phyloP scores from a whole-genome alignment of 1,140 invertebrate species.

The Lineus longissimus region DNA sequence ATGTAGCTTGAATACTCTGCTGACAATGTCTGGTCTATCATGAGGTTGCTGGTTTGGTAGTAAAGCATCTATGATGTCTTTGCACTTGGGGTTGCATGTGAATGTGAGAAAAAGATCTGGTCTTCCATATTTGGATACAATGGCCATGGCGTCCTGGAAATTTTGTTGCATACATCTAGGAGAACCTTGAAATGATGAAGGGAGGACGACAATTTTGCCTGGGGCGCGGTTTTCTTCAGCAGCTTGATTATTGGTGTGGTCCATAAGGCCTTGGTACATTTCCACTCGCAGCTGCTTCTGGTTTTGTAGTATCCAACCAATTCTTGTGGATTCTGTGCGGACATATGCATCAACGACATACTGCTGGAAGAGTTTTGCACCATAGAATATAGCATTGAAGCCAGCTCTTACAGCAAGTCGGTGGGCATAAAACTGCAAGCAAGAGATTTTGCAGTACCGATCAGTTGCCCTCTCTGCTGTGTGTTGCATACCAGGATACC shows the following conservation, averaged over 20 bases:
- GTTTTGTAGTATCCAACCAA: slow-evolving; percentile 33
- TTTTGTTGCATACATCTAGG: slow-evolving; percentile 54
- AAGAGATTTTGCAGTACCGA: neutral
- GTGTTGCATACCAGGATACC: neutral
- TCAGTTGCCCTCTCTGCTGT: neutral
- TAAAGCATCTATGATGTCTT: slow-evolving; percentile 47
- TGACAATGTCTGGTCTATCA: slow-evolving; percentile 53
- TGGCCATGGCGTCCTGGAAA: slow-evolving; percentile 56
- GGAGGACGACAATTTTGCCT: slow-evolving; percentile 50
- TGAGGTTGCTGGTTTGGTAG: slow-evolving; percentile 28
- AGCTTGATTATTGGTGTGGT: slow-evolving; percentile 23
- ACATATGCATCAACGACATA: slow-evolving; percentile 53
- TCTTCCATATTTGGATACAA: slow-evolving; percentile 54
- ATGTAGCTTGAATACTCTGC: slow-evolving; percentile 57
- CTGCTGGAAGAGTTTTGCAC: slow-evolving; percentile 47
- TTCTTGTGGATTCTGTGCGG: slow-evolving; percentile 39
- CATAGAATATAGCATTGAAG: slow-evolving; percentile 36
- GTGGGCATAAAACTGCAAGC: neutral
- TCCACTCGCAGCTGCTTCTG: slow-evolving; percentile 27
- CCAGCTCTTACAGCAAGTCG: neutral
- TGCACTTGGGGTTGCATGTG: slow-evolving; percentile 58
- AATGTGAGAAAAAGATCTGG: slow-evolving; percentile 57
- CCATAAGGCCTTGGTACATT: slow-evolving; percentile 27
- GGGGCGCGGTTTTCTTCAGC: slow-evolving; percentile 21
- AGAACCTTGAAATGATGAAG: slow-evolving; percentile 46